Base-by-base conservation (phyloP, 1,140 invertebrate species). In the Sminthurinus signatus region DNA sequence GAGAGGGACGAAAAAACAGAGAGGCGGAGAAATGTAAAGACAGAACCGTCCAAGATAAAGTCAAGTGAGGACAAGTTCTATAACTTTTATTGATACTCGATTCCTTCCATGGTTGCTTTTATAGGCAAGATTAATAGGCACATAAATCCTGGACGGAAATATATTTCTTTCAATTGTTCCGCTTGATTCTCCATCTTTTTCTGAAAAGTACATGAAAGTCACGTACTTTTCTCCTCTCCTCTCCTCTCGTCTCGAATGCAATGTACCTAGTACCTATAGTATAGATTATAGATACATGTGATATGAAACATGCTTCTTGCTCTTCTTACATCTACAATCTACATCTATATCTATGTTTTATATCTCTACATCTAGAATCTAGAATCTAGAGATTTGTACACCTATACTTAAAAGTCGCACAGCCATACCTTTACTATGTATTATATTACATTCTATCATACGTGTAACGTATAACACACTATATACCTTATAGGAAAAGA, bases 151-250 rank as follows among this genome's bases (percentile, higher is more conserved):
- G 44, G 31, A 52, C 56, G 60, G 61, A 46, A 61, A 66, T n/a
- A 66, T 63, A 60, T 69, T 69, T 64, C 64, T 69, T 69, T 64
- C 46, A 69, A 66, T 69, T 65, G 60, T 69, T 65, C 57, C 64
- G 50, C 54, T 52, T 63, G 68, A 69, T 69, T 65, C 19, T 28
- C 14, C 25, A 46, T 46, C 19, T 59, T 43, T 15, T 44, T 4
- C 3, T 27, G 5, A 36, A 17, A 28, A 15, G 52, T 12, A 12
- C 29, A 4, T 8, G 8, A 25, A 12, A 10, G 10, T 36, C 32
- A 8, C 32, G 5, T 15, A 8, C 32, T 36, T 36, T 15, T 36
- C 32, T 36, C 32, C 32, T 36, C 32, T 57, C 32, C 15, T 21
- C 55, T 57, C 28, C 36, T n/a, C 28, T 36, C 29, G 5, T 28